Evolutionary conservation across 2,888 invertebrate genomes (phyloP), one percentile per base, ranked within the genome.

Genomic region (Pristionchus entomophagus): DNA sequence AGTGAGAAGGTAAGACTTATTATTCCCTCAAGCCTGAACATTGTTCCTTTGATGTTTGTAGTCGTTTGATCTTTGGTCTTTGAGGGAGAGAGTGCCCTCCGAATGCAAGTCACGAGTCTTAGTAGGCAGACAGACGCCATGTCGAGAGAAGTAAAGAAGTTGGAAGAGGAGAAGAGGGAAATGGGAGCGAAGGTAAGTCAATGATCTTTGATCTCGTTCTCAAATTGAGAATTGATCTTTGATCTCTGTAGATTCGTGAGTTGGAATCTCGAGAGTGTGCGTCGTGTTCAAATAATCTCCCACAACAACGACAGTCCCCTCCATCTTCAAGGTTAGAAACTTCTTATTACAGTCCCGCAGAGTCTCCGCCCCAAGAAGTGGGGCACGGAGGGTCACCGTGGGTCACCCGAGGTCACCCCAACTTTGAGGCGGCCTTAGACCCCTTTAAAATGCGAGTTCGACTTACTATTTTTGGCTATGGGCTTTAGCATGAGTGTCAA

Each of bases 91-190:
- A 86, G 88, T 19, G 90, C 88, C 10, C 87, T 91, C 1, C 73
- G 90, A 69, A 88, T 89, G 53, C 91, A 91, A 83, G 83, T 91
- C 41, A 86, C 89, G 1, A 87, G 86, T 35, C 89, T 90, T 73
- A 89, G 89, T 81, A 45, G 89, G 49, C 91, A 91, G 69, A 88
- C 89, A 14, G 88, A 89, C 14, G 87, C 88, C 8, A 87, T 91
- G 88, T 53, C 62, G 4, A 32, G 85, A 6, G 87, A 86, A 62
- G 86, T 90, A 82, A 85, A 88, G 59, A 86, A 86, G 19, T 78
- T 91, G 17, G 88, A 89, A 62, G 90, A 89, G 35, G 91, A 91
- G 65, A 91, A 89, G 49, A 87, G 2, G 4, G 26, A n/a, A 41
- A 19, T 85, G 53, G 17, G 22, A 51, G 41, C 5, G 3, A 51